Evolutionary conservation across 2,113 vertebrate species (phyloP).

Genomic region (Chlorodrepanis virens): DNA sequence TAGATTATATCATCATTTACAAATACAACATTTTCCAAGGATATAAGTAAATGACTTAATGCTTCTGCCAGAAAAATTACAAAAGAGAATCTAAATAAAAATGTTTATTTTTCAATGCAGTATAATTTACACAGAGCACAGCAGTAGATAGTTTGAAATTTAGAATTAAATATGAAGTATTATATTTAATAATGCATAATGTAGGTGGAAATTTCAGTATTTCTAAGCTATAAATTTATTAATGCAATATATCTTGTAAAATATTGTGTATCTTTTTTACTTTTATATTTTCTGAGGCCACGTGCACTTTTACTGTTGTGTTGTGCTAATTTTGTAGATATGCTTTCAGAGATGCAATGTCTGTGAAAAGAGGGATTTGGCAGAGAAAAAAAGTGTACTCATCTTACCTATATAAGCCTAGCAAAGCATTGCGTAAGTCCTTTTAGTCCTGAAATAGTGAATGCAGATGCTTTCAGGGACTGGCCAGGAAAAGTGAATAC

Average conservation of each 20-base stretch:
- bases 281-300: background rate
- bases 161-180: background rate
- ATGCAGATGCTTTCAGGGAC: background rate
- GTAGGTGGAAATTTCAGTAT: background rate
- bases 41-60: background rate
- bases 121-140: background rate
- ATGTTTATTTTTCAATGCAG: background rate
- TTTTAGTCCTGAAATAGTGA: background rate
- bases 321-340: background rate
- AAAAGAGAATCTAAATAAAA: background rate
- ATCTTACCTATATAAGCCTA: background rate
- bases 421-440: background rate
- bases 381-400: background rate
- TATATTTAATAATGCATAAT: background rate
- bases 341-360: background rate
- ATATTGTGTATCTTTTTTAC: background rate
- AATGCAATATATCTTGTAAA: background rate
- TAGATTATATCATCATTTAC: background rate
- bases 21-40: background rate
- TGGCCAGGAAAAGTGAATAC: background rate
- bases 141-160: background rate
- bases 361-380: background rate
- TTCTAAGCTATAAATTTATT: background rate
- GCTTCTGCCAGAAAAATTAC: background rate
- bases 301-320: background rate